Evolutionary conservation across 2,113 vertebrate genomes (phyloP).

Genomic region (Desmodus rotundus): DNA sequence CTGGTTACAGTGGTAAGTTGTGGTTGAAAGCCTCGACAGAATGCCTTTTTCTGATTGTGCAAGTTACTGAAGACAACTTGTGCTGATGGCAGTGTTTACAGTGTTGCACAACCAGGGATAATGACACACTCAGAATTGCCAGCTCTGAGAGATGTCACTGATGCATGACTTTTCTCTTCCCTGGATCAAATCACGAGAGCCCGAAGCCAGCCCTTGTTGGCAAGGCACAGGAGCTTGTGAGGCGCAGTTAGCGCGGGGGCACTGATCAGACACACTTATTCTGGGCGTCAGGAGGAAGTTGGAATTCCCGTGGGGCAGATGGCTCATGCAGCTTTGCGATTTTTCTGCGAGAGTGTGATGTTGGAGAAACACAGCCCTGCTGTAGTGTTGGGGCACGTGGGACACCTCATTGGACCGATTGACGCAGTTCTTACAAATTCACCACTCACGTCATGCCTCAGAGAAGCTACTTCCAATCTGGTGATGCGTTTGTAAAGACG

Average conservation of each 20-base stretch:
- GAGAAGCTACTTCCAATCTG: background rate
- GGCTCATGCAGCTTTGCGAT: background rate
- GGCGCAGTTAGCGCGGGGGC: background rate
- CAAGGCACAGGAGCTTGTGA: no score
- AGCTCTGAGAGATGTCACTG: background rate
- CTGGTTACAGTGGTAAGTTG: background rate
- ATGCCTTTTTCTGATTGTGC: background rate
- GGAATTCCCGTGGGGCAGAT: background rate
- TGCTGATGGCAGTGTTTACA: background rate
- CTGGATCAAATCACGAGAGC: background rate
- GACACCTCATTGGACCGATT: background rate
- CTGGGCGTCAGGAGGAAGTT: background rate
- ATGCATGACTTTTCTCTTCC: background rate
- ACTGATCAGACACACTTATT: background rate
- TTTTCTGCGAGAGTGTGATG: background rate
- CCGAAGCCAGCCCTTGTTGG: background rate
- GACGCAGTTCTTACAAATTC: background rate
- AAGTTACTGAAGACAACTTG: background rate
- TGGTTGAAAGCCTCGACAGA: background rate
- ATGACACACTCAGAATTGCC: background rate
- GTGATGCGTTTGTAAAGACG: background rate
- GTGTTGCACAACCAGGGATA: background rate
- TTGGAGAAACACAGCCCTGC: background rate
- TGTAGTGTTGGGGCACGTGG: background rate
- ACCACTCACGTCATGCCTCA: background rate